Evolutionary conservation across 1,140 invertebrate genomes (phyloP), one percentile per base, ranked within the genome.

Genomic region (Temnothorax longispinosus): DNA sequence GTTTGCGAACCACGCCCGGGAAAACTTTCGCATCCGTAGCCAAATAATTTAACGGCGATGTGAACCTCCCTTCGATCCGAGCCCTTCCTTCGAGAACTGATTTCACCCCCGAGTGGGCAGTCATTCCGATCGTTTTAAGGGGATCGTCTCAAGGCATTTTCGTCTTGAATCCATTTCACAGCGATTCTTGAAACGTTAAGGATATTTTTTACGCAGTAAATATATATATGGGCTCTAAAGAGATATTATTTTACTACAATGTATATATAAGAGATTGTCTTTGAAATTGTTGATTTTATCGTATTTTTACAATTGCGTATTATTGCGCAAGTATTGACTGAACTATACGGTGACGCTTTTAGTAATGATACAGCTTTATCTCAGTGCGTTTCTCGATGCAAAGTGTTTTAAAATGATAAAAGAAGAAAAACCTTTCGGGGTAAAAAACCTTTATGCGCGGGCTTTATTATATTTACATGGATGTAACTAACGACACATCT

Each of bases 21-120:
- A 50, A 77, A 88, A 89, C 60, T 88, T 67, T 75, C 21, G 65
- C 27, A 38, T 67, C 64, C 78, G 77, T 18, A 41, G 41, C 52
- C 47, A 72, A 71, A 89, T 69, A 69, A 85, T 80, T 80, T 50
- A 67, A 52, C 60, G 27, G 44, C 47, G 56, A 86, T 15, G 41
- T 52, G 35, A 15, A 67, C 32, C 38, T 47, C 35, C 27, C 15
- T 32, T 27, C 21, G 7, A 67, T 41, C 15, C 54, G 18, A 50
- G 27, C 27, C 72, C 44, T 50, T 80, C 21, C 7, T 21, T 50
- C 54, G 56, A 81, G 60, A 85, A 74, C 69, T 52, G 72, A 84
- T 60, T 89, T 85, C 60, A 85, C 56, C 56, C 65, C 41, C 44
- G 56, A 47, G 4, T 18, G 11, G 15, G 10, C 64, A 27, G 62